These are phyloP conservation scores for Ceramica pisi DNA, from an alignment of 2,888 invertebrate genomes.

Conservation along the genomic window DNA sequence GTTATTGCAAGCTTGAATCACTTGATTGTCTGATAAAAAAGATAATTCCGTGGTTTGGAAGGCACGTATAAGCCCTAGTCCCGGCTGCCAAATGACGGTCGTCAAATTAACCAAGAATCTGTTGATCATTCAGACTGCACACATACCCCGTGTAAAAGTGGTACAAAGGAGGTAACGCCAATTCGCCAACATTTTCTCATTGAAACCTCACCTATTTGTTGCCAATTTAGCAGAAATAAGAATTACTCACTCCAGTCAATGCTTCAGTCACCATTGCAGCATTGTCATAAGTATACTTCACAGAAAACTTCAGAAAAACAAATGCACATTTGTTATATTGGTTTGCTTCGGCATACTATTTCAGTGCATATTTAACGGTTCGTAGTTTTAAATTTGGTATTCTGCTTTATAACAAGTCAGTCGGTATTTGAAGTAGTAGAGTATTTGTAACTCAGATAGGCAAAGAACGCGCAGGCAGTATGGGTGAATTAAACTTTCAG, in stretches of 20 bases:
- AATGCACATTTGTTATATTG: background rate
- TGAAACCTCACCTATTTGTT: background rate
- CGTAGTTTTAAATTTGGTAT: background rate
- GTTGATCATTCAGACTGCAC: too few species aligned
- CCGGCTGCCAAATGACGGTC: too few species aligned
- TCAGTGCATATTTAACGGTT: background rate
- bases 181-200: background rate
- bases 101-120: too few species aligned
- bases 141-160: background rate
- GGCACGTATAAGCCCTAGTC: too few species aligned
- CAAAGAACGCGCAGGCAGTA: background rate
- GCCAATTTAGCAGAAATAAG: slow-evolving; percentile 3
- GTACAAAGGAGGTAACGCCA: background rate
- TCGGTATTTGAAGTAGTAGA: background rate
- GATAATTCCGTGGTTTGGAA: too few species aligned
- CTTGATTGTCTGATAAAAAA: too few species aligned
- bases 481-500: slow-evolving; percentile 65
- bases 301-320: background rate
- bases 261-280: background rate
- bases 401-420: background rate
- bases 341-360: background rate
- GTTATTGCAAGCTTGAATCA: too few species aligned
- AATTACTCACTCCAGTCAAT: background rate
- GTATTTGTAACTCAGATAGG: slow-evolving; percentile 40
- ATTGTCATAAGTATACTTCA: background rate